Evolutionary conservation across 2,888 invertebrate genomes (phyloP).

Genomic region (Cartodere bifasciata): DNA sequence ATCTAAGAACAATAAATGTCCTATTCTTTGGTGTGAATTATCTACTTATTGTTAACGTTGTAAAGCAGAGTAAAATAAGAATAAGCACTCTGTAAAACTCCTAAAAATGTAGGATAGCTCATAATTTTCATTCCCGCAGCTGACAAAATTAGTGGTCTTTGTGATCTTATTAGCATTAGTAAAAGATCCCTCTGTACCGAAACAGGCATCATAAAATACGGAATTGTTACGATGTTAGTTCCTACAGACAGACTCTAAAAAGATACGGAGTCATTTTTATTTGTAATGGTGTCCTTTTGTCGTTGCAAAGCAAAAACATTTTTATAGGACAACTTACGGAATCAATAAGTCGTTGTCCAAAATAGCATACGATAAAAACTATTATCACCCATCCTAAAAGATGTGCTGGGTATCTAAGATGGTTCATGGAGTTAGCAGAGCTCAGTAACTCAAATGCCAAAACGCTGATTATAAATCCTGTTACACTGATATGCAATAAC

Average conservation of each 20-base stretch:
- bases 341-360: not conserved
- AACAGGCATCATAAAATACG: not conserved
- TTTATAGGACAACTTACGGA: too few relatives aligned
- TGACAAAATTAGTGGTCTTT: not conserved
- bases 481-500: not conserved
- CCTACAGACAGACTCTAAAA: too few relatives aligned
- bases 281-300: too few relatives aligned
- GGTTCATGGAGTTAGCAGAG: not conserved
- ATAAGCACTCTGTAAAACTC: not conserved
- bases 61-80: too few relatives aligned
- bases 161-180: not conserved
- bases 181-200: not conserved
- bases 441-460: not conserved
- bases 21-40: too few relatives aligned
- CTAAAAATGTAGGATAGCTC: not conserved
- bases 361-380: not conserved
- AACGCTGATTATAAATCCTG: conserved; percentile 1
- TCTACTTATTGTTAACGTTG: too few relatives aligned
- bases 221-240: too few relatives aligned
- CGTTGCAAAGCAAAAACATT: too few relatives aligned
- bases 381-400: not conserved
- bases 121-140: not conserved
- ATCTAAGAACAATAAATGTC: too few relatives aligned
- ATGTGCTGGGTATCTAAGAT: not conserved
- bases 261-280: too few relatives aligned